Evolutionary conservation across 2,888 invertebrate genomes (phyloP).

Genomic region (Cerceris rybyensis): DNA sequence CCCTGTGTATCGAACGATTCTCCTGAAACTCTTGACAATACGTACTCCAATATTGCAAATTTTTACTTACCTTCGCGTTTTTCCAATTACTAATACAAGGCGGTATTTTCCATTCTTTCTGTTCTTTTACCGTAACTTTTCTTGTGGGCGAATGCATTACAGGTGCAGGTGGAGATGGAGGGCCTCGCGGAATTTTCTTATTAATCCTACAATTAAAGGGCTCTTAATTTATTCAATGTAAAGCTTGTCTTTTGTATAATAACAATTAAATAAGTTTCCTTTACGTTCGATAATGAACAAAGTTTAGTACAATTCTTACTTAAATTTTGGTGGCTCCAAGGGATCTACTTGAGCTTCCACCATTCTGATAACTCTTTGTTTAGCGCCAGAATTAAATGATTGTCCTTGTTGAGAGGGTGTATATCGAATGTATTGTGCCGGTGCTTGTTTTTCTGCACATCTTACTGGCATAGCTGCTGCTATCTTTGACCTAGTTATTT

Average conservation of each 20-base stretch:
- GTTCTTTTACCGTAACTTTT: slow-evolving; percentile 98
- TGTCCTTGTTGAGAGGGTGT: slow-evolving; percentile 98
- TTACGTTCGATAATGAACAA: background rate
- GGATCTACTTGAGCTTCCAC: slow-evolving; percentile 97
- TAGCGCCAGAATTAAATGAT: slow-evolving; percentile 97
- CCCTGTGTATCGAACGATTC: slow-evolving; percentile 82
- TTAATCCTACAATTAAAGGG: slow-evolving; percentile 88
- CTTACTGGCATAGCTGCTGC: slow-evolving; percentile 98
- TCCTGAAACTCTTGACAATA: background rate
- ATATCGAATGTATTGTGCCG: slow-evolving; percentile 98
- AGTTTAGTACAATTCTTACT: slow-evolving; percentile 77
- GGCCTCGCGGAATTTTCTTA: slow-evolving; percentile 99
- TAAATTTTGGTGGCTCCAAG: slow-evolving; percentile 98
- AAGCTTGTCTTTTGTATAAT: background rate
- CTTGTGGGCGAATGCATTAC: slow-evolving; percentile 99
- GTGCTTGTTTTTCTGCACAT: slow-evolving; percentile 95
- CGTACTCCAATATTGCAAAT: background rate
- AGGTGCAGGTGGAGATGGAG: slow-evolving; percentile 99
- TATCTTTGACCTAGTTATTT: slow-evolving; percentile 93
- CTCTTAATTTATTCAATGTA: slow-evolving; percentile 22
- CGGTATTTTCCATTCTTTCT: slow-evolving; percentile 99
- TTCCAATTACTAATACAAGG: slow-evolving; percentile 99
- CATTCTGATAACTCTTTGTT: slow-evolving; percentile 98
- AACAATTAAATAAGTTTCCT: background rate
- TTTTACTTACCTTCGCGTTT: slow-evolving; percentile 91